Conservation (phyloP, 2,888 invertebrate species). For the Aricia artaxerxes region DNA sequence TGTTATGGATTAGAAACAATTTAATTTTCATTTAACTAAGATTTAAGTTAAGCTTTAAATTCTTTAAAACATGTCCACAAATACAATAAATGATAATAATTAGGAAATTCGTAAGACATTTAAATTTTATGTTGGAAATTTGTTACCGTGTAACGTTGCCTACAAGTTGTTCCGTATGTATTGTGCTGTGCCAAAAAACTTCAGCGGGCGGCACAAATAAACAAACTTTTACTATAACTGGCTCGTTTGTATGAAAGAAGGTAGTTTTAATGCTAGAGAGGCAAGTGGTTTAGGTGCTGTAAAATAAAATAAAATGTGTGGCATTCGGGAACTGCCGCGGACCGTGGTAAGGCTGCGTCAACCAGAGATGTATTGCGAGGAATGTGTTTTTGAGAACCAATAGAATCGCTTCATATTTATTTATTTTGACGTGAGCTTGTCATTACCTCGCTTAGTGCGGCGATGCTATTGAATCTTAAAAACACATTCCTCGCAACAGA, state of each 20-base stretch:
- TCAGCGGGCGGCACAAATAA: not conserved
- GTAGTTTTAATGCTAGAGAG: not conserved
- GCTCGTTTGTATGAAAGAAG: not conserved
- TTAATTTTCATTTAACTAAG: too few species aligned
- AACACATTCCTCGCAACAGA: too few species aligned
- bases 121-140: not conserved
- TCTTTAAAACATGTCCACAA: too few species aligned
- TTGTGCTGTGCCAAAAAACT: slow-evolving; percentile 18
- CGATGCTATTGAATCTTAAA: too few species aligned
- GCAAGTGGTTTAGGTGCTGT: not conserved
- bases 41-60: too few species aligned
- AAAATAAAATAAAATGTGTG: not conserved
- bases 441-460: too few species aligned
- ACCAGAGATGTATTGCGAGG: too few species aligned
- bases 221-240: slow-evolving; percentile 19
- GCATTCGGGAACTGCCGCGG: not conserved
- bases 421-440: too few species aligned
- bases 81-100: not conserved
- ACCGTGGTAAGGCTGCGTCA: too few species aligned
- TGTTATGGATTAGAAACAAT: too few species aligned
- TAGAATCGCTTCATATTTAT: too few species aligned
- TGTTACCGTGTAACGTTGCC: not conserved
- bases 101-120: not conserved
- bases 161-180: slow-evolving; percentile 10
- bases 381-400: too few species aligned